Conservation (phyloP, 1,140 invertebrate species). For the Drosophila willistoni region DNA sequence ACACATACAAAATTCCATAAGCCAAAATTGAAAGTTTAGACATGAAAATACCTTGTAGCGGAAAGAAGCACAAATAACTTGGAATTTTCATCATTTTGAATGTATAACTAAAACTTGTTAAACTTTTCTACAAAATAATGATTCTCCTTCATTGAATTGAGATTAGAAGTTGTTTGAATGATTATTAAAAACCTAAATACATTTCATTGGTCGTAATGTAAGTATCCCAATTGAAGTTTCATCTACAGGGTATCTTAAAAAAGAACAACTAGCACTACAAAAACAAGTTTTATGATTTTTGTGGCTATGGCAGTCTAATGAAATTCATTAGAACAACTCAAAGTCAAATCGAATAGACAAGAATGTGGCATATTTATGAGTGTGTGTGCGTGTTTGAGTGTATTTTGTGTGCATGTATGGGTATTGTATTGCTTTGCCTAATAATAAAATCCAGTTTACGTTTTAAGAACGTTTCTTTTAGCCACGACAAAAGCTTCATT, state of each 20-base stretch:
- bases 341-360: constrained; percentile 48
- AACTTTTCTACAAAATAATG: too few relatives aligned
- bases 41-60: background rate
- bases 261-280: constrained; percentile 17
- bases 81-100: too few relatives aligned
- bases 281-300: constrained; percentile 70
- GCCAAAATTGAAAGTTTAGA: background rate
- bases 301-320: constrained; percentile 51
- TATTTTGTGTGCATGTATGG: constrained; percentile 18
- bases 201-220: background rate
- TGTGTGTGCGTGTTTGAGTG: constrained; percentile 21
- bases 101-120: too few relatives aligned
- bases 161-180: too few relatives aligned
- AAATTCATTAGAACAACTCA: constrained; percentile 81
- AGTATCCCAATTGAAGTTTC: background rate
- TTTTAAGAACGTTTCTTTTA: constrained; percentile 44
- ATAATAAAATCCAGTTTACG: constrained; percentile 80
- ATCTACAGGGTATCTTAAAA: constrained; percentile 31
- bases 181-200: too few relatives aligned
- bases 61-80: too few relatives aligned
- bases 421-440: constrained; percentile 45
- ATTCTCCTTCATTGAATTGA: too few relatives aligned
- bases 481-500: constrained; percentile 76
- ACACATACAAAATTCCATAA: background rate
- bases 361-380: constrained; percentile 62